phyloP scores from a whole-genome alignment of 2,888 invertebrate genomes.

The Unio delphinus region DNA sequence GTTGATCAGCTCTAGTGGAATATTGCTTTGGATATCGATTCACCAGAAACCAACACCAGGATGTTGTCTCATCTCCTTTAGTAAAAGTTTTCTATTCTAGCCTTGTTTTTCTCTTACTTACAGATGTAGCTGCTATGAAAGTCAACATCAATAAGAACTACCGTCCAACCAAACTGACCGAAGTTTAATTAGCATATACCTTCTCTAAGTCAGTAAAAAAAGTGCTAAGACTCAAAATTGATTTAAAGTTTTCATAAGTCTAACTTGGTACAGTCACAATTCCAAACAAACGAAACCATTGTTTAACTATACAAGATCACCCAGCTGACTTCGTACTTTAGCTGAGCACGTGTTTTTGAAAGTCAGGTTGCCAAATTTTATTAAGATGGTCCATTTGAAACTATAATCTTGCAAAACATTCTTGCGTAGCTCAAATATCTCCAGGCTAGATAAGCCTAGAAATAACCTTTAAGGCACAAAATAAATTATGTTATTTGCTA shows the following conservation, averaged over 20 bases:
- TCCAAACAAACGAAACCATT: conserved; percentile 13
- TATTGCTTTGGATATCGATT: not conserved
- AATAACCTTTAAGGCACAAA: conserved; percentile 4
- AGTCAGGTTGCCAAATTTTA: no score
- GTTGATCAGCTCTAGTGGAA: conserved; percentile 14
- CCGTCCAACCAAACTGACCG: conserved; percentile 18
- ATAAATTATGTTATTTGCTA: conserved; percentile 15
- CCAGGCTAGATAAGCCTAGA: not conserved
- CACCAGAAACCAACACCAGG: conserved; percentile 11
- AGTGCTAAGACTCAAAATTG: no score
- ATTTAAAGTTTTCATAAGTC: not conserved
- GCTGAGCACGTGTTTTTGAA: no score
- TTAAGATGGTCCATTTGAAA: no score
- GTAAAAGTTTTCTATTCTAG: conserved; percentile 36
- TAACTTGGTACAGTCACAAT: conserved; percentile 3
- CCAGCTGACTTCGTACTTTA: no score
- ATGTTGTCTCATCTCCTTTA: conserved; percentile 8
- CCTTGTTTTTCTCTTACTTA: conserved; percentile 46
- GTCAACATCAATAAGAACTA: conserved; percentile 33
- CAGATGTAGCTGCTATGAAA: conserved; percentile 44
- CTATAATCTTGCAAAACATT: no score
- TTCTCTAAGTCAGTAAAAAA: not conserved
- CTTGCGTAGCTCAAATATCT: conserved; percentile 8
- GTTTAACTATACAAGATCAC: no score
- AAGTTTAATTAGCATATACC: conserved; percentile 8